Conservation (phyloP, 2,888 invertebrate genomes). For the Nomada ferruginata region DNA sequence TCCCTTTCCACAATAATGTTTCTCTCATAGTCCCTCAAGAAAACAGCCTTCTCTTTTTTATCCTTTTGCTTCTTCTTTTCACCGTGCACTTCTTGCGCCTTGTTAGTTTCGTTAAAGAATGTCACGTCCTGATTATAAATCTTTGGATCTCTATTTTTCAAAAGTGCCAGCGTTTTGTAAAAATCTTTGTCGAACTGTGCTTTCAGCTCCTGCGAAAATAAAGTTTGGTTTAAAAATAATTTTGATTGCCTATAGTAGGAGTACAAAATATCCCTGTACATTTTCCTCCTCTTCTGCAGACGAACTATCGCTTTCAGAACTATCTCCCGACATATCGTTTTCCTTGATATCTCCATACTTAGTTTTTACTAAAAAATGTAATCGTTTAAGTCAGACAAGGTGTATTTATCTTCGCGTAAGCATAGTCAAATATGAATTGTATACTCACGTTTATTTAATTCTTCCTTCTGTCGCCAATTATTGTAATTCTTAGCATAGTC, state of each 20-base stretch:
- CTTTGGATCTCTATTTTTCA: slow-evolving; percentile 95
- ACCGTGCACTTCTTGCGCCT: slow-evolving; percentile 26
- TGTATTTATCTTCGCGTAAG: background rate
- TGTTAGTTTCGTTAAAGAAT: slow-evolving; percentile 87
- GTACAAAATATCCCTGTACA: slow-evolving; percentile 64
- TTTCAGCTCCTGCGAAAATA: slow-evolving; percentile 85
- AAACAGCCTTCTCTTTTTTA: slow-evolving; percentile 87
- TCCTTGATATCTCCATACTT: slow-evolving; percentile 88
- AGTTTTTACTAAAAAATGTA: slow-evolving; percentile 87
- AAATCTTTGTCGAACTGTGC: slow-evolving; percentile 93
- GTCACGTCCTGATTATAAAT: slow-evolving; percentile 92
- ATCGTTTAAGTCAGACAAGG: background rate
- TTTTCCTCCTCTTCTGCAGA: slow-evolving; percentile 88
- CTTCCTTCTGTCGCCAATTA: slow-evolving; percentile 93
- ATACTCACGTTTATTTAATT: slow-evolving; percentile 91
- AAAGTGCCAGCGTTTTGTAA: slow-evolving; percentile 92
- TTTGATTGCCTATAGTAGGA: background rate
- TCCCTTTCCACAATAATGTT: slow-evolving; percentile 89
- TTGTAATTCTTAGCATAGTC: slow-evolving; percentile 94
- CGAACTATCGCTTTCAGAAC: slow-evolving; percentile 84
- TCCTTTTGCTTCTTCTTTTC: slow-evolving; percentile 75
- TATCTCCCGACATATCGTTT: slow-evolving; percentile 83
- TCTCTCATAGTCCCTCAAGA: slow-evolving; percentile 92
- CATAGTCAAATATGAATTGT: slow-evolving; percentile 17
- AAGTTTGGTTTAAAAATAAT: background rate